Evolutionary conservation across 1,140 invertebrate species (phyloP).

Genomic region (Nymphalis io): DNA sequence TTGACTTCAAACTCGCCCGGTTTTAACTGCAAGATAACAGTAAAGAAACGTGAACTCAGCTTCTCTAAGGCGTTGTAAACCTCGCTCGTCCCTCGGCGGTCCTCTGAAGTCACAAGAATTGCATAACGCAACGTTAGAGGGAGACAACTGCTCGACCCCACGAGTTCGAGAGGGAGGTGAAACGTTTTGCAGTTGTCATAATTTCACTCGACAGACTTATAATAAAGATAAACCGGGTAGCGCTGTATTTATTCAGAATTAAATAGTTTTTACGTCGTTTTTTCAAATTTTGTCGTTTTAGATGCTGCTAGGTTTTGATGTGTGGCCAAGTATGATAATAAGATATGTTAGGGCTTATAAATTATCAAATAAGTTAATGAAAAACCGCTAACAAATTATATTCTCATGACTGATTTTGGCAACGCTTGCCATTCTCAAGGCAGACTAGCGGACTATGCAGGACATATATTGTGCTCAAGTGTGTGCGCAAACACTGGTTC

Average conservation of each 20-base stretch:
- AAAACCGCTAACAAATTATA: too few relatives aligned
- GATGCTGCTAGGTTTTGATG: neutral
- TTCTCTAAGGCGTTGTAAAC: constrained; percentile 36
- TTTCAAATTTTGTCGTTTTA: neutral
- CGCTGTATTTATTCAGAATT: constrained; percentile 28
- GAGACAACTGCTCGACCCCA: constrained; percentile 16
- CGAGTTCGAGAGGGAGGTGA: constrained; percentile 30
- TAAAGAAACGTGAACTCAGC: constrained; percentile 24
- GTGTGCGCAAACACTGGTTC: too few relatives aligned
- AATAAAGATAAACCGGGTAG: constrained; percentile 67
- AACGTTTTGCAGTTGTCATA: constrained; percentile 70
- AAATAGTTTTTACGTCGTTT: constrained; percentile 16
- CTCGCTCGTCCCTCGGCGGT: constrained; percentile 47
- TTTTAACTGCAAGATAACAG: constrained; percentile 23
- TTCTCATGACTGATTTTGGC: too few relatives aligned
- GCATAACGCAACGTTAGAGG: constrained; percentile 30
- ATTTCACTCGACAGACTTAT: constrained; percentile 69
- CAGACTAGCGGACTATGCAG: too few relatives aligned
- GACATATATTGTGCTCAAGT: too few relatives aligned
- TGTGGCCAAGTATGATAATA: neutral
- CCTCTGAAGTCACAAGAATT: constrained; percentile 59
- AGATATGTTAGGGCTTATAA: neutral
- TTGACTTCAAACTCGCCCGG: constrained; percentile 17
- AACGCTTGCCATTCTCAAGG: too few relatives aligned
- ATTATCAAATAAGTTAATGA: too few relatives aligned